Evolutionary conservation across 2,888 invertebrate genomes (phyloP).

Genomic region (Oconnorella tubifera): DNA sequence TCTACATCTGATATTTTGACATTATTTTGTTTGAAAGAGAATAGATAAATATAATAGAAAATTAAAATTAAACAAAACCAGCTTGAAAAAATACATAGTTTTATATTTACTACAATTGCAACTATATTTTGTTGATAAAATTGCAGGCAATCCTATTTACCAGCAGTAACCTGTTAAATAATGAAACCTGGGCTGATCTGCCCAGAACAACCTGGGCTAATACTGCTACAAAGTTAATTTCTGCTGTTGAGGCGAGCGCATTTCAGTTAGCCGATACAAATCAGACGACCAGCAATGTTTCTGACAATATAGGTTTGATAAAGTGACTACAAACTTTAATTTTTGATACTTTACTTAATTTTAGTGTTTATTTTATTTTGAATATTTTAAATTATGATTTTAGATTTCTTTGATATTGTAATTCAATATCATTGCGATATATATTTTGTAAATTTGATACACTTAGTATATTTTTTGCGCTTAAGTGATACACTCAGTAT

Average conservation of each 20-base stretch:
- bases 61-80: constrained; percentile 1
- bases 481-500: too few species aligned
- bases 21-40: too few species aligned
- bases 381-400: too few species aligned
- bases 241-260: neutral
- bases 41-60: neutral
- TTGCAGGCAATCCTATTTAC: neutral
- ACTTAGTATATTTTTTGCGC: too few species aligned
- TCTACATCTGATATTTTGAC: too few species aligned
- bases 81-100: too few species aligned
- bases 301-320: constrained; percentile 1
- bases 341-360: too few species aligned
- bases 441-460: too few species aligned
- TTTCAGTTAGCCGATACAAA: neutral
- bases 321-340: too few species aligned
- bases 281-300: neutral
- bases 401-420: too few species aligned
- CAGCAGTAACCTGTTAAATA: neutral
- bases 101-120: neutral
- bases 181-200: neutral
- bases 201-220: neutral
- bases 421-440: too few species aligned
- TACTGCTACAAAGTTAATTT: neutral
- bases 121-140: neutral
- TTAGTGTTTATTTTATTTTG: too few species aligned